Conservation (phyloP, 2,888 invertebrate species). For the Sphaerophoria taeniata region DNA sequence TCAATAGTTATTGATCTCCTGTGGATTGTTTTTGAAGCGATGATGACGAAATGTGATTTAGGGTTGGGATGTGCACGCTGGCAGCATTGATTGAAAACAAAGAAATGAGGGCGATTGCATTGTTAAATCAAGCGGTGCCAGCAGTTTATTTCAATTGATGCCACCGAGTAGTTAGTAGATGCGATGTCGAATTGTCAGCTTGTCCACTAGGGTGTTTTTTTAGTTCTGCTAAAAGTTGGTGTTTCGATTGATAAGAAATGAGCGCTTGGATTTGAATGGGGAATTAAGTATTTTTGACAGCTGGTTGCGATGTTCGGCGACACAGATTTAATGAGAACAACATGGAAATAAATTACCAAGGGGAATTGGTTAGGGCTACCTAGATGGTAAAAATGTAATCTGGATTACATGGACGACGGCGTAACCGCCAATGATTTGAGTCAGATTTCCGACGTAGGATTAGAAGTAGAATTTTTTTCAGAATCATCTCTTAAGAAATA, state of each 20-base stretch:
- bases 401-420: too few species aligned
- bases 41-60: too few species aligned
- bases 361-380: too few species aligned
- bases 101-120: slow-evolving; percentile 18
- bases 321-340: too few species aligned
- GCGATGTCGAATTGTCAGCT: slow-evolving; percentile 29
- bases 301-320: slow-evolving; percentile 23
- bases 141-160: slow-evolving; percentile 53
- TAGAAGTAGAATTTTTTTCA: too few species aligned
- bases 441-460: too few species aligned
- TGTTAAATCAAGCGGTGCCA: slow-evolving; percentile 45
- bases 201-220: slow-evolving; percentile 38
- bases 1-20: slow-evolving; percentile 45
- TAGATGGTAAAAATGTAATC: too few species aligned
- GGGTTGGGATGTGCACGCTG: not conserved
- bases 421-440: too few species aligned
- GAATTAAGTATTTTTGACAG: slow-evolving; percentile 32
- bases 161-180: slow-evolving; percentile 30
- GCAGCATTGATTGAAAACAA: slow-evolving; percentile 41
- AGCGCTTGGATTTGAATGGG: slow-evolving; percentile 36
- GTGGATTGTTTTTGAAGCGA: slow-evolving; percentile 23
- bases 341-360: too few species aligned
- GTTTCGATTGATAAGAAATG: slow-evolving; percentile 41
- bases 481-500: too few species aligned
- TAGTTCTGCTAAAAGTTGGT: slow-evolving; percentile 20